Evolutionary conservation across 2,113 vertebrate genomes (phyloP), one percentile per base, ranked within the genome.

Genomic region (Anolis carolinensis): DNA sequence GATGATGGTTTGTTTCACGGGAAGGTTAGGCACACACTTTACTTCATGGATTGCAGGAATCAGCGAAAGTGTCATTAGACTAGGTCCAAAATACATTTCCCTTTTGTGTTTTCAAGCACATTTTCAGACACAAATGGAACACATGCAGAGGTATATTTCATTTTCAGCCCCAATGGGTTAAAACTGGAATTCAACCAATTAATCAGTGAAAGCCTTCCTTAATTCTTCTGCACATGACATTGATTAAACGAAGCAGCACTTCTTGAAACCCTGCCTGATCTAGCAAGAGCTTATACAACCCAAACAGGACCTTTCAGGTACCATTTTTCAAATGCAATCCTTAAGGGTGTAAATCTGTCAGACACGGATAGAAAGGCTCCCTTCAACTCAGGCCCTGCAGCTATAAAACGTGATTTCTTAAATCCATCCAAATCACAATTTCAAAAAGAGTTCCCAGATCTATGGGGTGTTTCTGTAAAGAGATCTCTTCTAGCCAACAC

Each of bases 281-380:
- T n/a, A 74, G 79, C 36, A 3, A 83, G 67, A 18, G 23, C 16
- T 7, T 0, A 0, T 0, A 34, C 71, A 44, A 76, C 11, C 39
- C 10, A 65, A 65, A 21, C 30, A 0, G 6, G 48, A 65, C 36
- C 34, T 67, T 83, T n/a, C 16, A 50, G 71, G 1, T 63, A 32
- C 36, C 39, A 65, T 20, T 84, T 27, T 50, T 52, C 30, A 55
- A 32, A 48, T 65, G 23, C 30, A 67, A 7, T 5, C 71, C 44
- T 55, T 34, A 30, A 39, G 52, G 32, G 71, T 84, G 55, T 30
- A 75, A 32, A 48, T 63, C 82, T n/a, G 21, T 67, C 59, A 39
- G 63, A 59, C 27, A 36, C 18, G 25, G 72, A 79, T 63, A 32
- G 8, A 25, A 79, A 79, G 23, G 55, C 78, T 27, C 21, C 32